phyloP scores from a whole-genome alignment of 1,140 invertebrate species.

The Sminthurinus signatus region DNA sequence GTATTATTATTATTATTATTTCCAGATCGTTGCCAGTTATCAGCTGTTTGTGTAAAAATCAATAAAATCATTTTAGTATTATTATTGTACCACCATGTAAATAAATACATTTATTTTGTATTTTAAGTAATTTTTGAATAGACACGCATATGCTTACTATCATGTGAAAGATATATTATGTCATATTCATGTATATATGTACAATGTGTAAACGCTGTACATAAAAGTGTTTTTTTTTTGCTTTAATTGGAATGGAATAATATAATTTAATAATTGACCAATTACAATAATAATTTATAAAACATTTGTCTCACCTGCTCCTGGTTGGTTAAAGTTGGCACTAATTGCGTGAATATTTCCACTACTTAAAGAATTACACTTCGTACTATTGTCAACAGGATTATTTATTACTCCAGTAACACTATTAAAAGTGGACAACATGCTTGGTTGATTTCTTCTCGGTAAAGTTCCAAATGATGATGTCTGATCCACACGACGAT shows the following conservation, averaged over 20 bases:
- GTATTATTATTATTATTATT: conserved; percentile 1
- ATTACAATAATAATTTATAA: no score
- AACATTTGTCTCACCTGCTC: no score
- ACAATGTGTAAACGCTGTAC: no score
- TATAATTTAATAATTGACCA: no score
- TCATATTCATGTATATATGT: no score
- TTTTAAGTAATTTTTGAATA: no score
- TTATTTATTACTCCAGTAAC: background rate
- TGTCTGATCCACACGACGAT: conserved; percentile 34
- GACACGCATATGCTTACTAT: no score
- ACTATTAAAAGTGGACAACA: conserved; percentile 24
- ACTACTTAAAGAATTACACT: conserved; percentile 22
- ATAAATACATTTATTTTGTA: no score
- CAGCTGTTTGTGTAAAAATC: background rate
- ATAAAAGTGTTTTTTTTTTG: no score
- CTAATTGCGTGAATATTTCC: conserved; percentile 31
- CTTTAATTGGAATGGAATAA: no score
- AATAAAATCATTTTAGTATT: background rate
- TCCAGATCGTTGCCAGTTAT: conserved; percentile 23
- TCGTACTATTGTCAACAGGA: conserved; percentile 7
- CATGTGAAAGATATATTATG: no score
- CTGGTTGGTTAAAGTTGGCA: background rate
- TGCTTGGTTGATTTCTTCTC: conserved; percentile 20
- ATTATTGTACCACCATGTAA: background rate
- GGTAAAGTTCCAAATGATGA: conserved; percentile 37